Evolutionary conservation across 2,797 vertebrate genomes (phyloP).

Genomic region (Acrossocheilus wenchowensis): DNA sequence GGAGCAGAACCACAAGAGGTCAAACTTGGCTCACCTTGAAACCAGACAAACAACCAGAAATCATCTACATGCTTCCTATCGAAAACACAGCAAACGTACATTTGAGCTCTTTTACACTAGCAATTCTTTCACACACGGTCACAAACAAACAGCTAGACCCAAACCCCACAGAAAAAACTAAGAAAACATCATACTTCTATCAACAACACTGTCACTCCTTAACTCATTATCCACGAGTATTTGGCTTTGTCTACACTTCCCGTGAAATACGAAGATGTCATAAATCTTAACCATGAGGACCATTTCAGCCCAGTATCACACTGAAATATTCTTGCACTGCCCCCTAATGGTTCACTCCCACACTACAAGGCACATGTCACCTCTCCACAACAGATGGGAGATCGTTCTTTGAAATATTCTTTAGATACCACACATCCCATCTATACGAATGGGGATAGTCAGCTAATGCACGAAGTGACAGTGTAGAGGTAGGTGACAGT

Average conservation of each 20-base stretch:
- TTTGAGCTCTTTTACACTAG: background rate
- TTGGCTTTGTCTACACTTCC: background rate
- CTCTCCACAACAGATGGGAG: conserved; percentile 30
- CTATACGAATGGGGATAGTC: background rate
- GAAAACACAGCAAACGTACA: background rate
- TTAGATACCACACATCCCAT: conserved; percentile 15
- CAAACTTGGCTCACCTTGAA: conserved; percentile 15
- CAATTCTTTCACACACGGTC: background rate
- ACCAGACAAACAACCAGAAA: conserved; percentile 2
- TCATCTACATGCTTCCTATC: background rate
- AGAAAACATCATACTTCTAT: too few relatives aligned
- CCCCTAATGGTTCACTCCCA: conserved; percentile 28
- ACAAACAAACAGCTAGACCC: conserved; percentile 13
- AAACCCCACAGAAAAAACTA: background rate
- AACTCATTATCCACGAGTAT: background rate
- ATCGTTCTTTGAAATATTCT: background rate
- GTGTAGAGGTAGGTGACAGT: background rate
- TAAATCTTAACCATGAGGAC: conserved; percentile 36
- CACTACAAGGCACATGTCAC: conserved; percentile 8
- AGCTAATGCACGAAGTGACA: background rate
- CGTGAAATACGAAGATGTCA: background rate
- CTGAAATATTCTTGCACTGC: conserved; percentile 38
- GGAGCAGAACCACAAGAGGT: background rate
- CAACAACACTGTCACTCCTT: background rate
- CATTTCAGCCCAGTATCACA: conserved; percentile 15